Conservation (phyloP, 2,113 vertebrate genomes). For the Genyomyrus donnyi region DNA sequence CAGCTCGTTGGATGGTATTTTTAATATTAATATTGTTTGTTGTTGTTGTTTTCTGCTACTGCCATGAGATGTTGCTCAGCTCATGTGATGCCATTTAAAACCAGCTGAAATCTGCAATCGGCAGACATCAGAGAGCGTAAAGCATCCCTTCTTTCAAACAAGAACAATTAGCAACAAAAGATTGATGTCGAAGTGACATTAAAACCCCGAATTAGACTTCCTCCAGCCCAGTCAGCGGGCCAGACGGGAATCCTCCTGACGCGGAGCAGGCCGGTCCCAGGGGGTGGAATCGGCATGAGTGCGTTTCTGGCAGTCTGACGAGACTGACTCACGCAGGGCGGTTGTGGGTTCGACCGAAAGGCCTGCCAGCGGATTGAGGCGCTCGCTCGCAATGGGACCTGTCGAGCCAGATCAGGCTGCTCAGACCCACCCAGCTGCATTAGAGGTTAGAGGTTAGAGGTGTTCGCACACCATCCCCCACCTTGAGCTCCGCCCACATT, state of each 20-base stretch:
- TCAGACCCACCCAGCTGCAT: background rate
- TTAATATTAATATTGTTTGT: slow-evolving; percentile 56
- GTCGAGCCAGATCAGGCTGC: background rate
- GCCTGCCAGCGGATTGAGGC: background rate
- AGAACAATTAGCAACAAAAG: background rate
- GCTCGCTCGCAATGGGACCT: background rate
- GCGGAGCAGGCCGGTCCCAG: background rate
- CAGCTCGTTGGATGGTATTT: slow-evolving; percentile 56
- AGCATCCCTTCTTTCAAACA: background rate
- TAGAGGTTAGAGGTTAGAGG: background rate
- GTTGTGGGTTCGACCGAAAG: background rate
- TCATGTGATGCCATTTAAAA: background rate
- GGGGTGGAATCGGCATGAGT: too few relatives aligned
- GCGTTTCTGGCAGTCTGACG: background rate
- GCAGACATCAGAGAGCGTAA: background rate
- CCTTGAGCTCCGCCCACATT: background rate
- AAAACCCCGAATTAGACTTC: slow-evolving; percentile 21
- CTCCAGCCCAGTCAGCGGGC: slow-evolving; percentile 25
- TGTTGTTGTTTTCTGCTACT: background rate
- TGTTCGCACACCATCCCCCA: background rate
- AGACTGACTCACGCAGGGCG: background rate
- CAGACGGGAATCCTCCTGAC: slow-evolving; percentile 20
- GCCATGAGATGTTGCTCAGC: slow-evolving; percentile 31
- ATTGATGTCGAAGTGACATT: background rate
- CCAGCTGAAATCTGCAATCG: background rate